Evolutionary conservation across 2,888 invertebrate genomes (phyloP), one percentile per base, ranked within the genome.

Genomic region (Scaptomyza caliginosa): DNA sequence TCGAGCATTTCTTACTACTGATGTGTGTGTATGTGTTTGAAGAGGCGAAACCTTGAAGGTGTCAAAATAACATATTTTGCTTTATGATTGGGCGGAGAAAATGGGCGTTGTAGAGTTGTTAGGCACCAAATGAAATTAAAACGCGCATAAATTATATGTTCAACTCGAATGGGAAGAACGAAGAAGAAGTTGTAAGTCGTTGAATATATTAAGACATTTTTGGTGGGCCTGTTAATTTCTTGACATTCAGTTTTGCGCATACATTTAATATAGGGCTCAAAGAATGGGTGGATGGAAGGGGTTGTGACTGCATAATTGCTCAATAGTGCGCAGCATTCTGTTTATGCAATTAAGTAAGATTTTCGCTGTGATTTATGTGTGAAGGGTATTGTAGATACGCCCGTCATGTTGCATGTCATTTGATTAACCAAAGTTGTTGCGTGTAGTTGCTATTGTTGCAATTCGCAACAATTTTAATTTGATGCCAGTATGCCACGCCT

Each of bases 161-260:
- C 49, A 59, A 52, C 30, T 8, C 36, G 38, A 55, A 68, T 45
- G 64, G 64, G 62, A 52, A 50, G 54, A 34, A 34, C 57, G 28
- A 58, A 42, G 58, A 45, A 16, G 34, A 34, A 34, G 34, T 34
- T 34, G 34, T 67, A 67, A 84, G 72, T 78, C 66, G 74, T 76
- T 82, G 82, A 82, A 82, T 82, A 82, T 79, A 87, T 82, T 82
- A 87, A 82, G 87, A 85, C 74, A 86, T 85, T 87, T 74, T 66
- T 8, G 19, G 17, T 49, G 46, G 42, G 59, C 40, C 64, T 69
- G 51, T 49, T 67, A 76, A 69, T 76, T 70, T 65, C 51, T 63
- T 63, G 68, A 54, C 77, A 64, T 65, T 69, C 79, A 73, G 58
- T 85, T 78, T 65, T 52, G 52, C 74, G 52, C 78, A 84, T 67